Conservation (phyloP, 2,797 vertebrate species). For the Pantherophis vulpinus region DNA sequence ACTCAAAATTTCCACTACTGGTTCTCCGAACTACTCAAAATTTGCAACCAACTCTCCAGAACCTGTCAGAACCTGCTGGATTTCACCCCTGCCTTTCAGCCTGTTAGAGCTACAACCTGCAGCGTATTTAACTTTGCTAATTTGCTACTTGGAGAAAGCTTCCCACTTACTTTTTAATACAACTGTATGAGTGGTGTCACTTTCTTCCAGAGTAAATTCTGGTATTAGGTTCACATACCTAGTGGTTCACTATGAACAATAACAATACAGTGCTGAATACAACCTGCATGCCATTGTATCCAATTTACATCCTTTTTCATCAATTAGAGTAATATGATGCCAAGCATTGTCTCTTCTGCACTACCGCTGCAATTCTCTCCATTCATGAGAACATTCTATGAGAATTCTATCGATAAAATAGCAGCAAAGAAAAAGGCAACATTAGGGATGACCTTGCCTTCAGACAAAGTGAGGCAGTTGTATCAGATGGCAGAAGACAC, state of each 20-base stretch:
- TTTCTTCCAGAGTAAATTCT: background rate
- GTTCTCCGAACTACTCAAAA: too few species aligned
- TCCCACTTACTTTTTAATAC: background rate
- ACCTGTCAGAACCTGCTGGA: too few species aligned
- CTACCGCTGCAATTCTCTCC: background rate
- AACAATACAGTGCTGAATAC: background rate
- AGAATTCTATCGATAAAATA: background rate
- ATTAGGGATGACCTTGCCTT: background rate
- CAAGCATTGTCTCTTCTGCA: background rate
- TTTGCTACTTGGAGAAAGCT: background rate
- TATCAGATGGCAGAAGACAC: background rate
- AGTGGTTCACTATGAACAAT: background rate
- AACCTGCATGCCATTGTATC: background rate
- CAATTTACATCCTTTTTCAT: background rate
- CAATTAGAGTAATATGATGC: background rate
- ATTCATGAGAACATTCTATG: background rate
- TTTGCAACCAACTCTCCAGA: too few species aligned
- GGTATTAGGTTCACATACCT: background rate
- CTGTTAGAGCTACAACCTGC: background rate
- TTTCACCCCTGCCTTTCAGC: too few species aligned
- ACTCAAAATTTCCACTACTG: too few species aligned
- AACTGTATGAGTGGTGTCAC: background rate
- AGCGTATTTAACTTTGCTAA: background rate
- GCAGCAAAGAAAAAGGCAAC: background rate
- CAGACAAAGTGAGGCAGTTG: background rate